Evolutionary conservation across 1,140 invertebrate genomes (phyloP).

Genomic region (Atta colombica): DNA sequence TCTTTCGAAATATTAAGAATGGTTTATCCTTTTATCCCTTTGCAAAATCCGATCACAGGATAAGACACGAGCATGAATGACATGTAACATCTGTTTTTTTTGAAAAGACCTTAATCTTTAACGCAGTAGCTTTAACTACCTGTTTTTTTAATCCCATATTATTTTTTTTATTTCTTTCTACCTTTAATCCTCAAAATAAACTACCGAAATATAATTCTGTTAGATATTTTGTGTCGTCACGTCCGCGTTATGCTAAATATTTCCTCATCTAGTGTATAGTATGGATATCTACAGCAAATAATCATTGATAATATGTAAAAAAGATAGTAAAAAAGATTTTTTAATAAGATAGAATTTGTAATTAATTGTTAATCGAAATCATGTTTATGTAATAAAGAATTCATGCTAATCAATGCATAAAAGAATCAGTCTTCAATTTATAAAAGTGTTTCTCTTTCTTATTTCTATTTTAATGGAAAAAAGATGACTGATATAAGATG

Average conservation of each 20-base stretch:
- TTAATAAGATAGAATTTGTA: neutral
- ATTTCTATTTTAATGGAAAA: neutral
- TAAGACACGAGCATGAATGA: neutral
- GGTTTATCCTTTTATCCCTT: neutral
- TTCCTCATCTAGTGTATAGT: neutral
- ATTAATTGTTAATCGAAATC: neutral
- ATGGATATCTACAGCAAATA: neutral
- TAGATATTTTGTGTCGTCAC: neutral
- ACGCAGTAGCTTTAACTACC: conserved; percentile 81
- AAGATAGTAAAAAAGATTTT: no score
- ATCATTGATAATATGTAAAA: neutral
- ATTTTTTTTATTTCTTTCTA: neutral
- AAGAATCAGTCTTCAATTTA: neutral
- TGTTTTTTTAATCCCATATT: conserved; percentile 67
- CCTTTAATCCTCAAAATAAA: conserved; percentile 1
- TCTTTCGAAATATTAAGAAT: neutral
- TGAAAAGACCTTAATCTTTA: neutral
- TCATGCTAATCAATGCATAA: neutral
- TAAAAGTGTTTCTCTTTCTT: neutral
- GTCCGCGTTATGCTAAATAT: neutral
- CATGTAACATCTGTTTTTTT: conserved; percentile 41
- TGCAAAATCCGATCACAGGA: neutral
- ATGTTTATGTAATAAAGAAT: neutral
- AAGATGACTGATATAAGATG: neutral
- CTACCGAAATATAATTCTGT: conserved; percentile 2